phyloP scores from a whole-genome alignment of 2,797 vertebrate species.

The Pelodytes ibericus region DNA sequence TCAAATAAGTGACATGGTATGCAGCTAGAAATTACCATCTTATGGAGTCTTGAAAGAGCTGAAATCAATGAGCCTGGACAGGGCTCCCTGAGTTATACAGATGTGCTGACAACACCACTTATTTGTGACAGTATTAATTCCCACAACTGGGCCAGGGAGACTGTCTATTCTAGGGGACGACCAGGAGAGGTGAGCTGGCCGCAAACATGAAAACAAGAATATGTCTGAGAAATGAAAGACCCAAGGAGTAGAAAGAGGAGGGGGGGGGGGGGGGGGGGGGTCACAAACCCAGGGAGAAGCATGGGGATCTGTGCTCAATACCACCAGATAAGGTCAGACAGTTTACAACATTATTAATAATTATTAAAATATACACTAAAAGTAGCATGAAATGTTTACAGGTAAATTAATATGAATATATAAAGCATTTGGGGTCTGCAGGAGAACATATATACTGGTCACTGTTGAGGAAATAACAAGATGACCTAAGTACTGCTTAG shows the following conservation, averaged over 20 bases:
- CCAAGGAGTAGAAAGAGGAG: constrained; percentile 18
- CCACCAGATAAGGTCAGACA: not conserved
- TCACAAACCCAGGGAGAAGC: constrained; percentile 4
- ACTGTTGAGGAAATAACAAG: too few relatives aligned
- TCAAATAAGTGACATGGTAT: constrained; percentile 22
- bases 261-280: too few relatives aligned
- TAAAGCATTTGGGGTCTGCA: not conserved
- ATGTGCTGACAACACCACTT: constrained; percentile 55
- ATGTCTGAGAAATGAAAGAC: constrained; percentile 29
- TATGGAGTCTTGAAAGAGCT: constrained; percentile 44
- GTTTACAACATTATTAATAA: not conserved
- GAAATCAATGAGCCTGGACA: constrained; percentile 50
- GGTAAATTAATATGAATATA: not conserved
- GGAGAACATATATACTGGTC: too few relatives aligned
- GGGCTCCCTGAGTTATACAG: constrained; percentile 51
- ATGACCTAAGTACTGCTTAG: too few relatives aligned
- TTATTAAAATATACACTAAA: not conserved
- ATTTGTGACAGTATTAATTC: constrained; percentile 52
- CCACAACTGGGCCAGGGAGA: constrained; percentile 44
- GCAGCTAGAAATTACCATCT: constrained; percentile 47
- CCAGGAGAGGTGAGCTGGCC: constrained; percentile 25
- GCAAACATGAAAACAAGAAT: constrained; percentile 16
- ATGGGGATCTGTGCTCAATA: not conserved
- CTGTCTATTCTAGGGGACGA: constrained; percentile 32
- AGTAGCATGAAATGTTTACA: not conserved